Conservation (phyloP, 2,797 vertebrate species). For the Columba guinea region DNA sequence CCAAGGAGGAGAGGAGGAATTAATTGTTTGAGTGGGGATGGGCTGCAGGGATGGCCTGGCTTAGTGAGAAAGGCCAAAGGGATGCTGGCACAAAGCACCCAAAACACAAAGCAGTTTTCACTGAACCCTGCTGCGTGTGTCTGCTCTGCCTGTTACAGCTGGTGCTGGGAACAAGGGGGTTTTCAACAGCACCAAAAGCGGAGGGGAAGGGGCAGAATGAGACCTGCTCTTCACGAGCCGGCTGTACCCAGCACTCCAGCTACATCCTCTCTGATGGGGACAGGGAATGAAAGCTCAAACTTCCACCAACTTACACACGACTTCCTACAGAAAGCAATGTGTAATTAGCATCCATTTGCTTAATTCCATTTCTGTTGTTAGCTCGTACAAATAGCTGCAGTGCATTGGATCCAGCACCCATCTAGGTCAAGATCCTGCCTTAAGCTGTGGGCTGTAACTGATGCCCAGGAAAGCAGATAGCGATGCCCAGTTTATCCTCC, state of each 20-base stretch:
- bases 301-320: fast-evolving
- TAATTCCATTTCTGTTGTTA: background rate
- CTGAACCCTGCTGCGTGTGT: background rate
- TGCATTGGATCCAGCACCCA: background rate
- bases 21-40: background rate
- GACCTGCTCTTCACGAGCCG: background rate
- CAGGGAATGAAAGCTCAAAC: background rate
- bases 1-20: background rate
- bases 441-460: background rate
- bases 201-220: background rate
- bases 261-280: background rate
- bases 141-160: background rate
- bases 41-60: background rate
- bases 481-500: background rate
- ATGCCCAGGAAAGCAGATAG: background rate
- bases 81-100: conserved; percentile 10
- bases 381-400: background rate
- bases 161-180: background rate
- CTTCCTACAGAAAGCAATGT: fast-evolving
- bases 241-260: background rate
- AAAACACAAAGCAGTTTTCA: background rate
- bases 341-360: background rate
- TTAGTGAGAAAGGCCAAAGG: background rate
- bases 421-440: background rate
- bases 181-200: background rate